phyloP scores from a whole-genome alignment of 1,140 invertebrate genomes.

The Carposina sasakii region DNA sequence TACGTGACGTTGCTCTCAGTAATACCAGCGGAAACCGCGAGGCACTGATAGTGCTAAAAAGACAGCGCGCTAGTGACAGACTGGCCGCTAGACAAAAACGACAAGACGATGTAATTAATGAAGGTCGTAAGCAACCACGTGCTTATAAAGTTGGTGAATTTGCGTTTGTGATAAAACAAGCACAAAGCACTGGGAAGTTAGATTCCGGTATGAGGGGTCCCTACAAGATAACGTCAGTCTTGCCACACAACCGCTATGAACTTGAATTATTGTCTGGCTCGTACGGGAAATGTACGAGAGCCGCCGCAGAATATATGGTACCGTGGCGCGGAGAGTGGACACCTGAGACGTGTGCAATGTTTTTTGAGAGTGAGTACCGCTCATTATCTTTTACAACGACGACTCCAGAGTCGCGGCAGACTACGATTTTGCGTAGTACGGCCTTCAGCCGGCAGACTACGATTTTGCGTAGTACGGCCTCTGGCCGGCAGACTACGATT shows the following conservation, averaged over 20 bases:
- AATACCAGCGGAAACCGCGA: neutral
- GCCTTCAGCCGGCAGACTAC: too few relatives aligned
- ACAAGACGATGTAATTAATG: neutral
- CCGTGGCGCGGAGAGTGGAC: conserved; percentile 12
- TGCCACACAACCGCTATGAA: conserved; percentile 7
- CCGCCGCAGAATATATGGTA: conserved; percentile 6
- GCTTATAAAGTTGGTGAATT: neutral
- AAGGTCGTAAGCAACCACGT: neutral
- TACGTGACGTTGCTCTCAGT: conserved; percentile 1
- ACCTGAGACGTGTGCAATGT: conserved; percentile 5
- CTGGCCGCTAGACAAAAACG: neutral
- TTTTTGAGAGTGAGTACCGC: conserved; percentile 8
- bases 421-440: too few relatives aligned
- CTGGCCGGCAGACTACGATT: too few relatives aligned
- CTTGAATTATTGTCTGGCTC: conserved; percentile 8
- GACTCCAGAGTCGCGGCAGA: too few relatives aligned
- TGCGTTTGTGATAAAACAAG: conserved; percentile 7
- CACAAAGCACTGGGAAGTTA: conserved; percentile 7
- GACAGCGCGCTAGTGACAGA: neutral
- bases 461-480: too few relatives aligned
- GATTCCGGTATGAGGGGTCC: conserved; percentile 10
- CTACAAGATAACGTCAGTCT: neutral
- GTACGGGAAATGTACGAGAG: conserved; percentile 2
- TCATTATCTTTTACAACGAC: too few relatives aligned
- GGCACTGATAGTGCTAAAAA: neutral